Base-by-base conservation (phyloP, 2,888 invertebrate genomes). In the Drosophila melanosoma region DNA sequence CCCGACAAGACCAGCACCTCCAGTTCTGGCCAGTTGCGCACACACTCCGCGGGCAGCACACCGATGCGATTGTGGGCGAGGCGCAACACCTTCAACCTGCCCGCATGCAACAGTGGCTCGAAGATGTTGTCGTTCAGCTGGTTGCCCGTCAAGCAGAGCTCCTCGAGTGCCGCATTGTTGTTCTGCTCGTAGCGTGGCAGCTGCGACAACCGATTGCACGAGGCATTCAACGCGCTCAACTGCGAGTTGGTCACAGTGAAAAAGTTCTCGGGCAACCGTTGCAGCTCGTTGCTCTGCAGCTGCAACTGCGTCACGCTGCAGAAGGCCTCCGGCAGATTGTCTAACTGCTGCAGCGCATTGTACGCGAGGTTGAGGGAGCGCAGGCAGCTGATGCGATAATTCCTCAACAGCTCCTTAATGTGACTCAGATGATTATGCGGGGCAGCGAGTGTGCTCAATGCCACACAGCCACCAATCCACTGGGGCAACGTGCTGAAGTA, bases 1-100 rank as follows among this genome's bases (percentile, higher is more conserved):
- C 97, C 97, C 2, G 97, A 97, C 54, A 97, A 90, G 1, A 97
- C 95, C 38, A 98, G 92, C 90, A 97, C 97, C 93, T 97, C 97
- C 76, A 97, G 94, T 80, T 96, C 96, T 1, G 95, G 94, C 97
- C 97, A 97, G 85, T 95, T 95, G 58, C 94, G 94, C 33, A 96
- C 94, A 88, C 96, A 96, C 76, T 95, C 95, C 83, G 96, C 96
- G 1, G 97, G 96, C 74, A 97, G 93, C 33, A 94, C 94, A 1
- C 96, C 96, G 42, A 97, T 93, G 76, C 96, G 96, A 89, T 97
- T 97, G 86, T 97, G 97, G 3, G 97, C 97, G 17, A 96, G 94
- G 88, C 97, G 97, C 23, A 97, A 93, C 68, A 95, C 95, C 87
- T 95, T 95, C 33, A 97, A 91, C 56, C 95, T 95, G 74, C 94